phyloP scores from a whole-genome alignment of 2,113 vertebrate species.

The Eidolon helvum region DNA sequence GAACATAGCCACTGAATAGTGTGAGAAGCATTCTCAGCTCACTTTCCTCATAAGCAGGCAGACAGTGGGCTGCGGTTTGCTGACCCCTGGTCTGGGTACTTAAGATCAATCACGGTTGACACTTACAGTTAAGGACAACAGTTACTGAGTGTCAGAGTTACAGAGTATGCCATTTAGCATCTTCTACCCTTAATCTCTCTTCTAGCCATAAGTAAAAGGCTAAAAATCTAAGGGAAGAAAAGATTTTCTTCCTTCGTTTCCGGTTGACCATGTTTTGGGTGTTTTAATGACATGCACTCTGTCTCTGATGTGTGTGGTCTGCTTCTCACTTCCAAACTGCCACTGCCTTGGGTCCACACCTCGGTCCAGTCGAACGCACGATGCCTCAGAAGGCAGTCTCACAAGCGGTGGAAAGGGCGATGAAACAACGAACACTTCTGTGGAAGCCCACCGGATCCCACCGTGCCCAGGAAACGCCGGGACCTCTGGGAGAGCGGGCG shows the following conservation, averaged over 20 bases:
- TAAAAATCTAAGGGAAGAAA: not conserved
- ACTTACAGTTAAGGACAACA: not conserved
- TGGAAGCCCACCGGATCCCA: not conserved
- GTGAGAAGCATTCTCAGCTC: not conserved
- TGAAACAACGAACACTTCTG: not conserved
- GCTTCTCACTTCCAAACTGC: not conserved
- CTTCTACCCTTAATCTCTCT: not conserved
- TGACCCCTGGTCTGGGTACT: not conserved
- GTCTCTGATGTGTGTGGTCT: not conserved
- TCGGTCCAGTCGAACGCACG: not conserved
- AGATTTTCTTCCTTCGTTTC: not conserved
- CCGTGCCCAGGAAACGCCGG: not conserved
- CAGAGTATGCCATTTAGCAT: not conserved
- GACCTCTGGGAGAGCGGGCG: not conserved
- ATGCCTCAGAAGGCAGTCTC: constrained; percentile 54
- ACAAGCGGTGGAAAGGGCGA: not conserved
- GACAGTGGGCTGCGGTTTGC: not conserved
- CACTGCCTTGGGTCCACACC: not conserved
- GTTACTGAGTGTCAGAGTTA: not conserved
- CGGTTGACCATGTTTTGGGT: not conserved
- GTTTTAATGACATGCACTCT: not conserved
- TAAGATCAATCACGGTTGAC: not conserved
- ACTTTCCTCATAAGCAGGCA: not conserved
- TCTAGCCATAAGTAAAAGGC: not conserved
- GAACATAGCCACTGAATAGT: not conserved